phyloP scores from a whole-genome alignment of 2,888 invertebrate species.

The Hydraecia micacea region DNA sequence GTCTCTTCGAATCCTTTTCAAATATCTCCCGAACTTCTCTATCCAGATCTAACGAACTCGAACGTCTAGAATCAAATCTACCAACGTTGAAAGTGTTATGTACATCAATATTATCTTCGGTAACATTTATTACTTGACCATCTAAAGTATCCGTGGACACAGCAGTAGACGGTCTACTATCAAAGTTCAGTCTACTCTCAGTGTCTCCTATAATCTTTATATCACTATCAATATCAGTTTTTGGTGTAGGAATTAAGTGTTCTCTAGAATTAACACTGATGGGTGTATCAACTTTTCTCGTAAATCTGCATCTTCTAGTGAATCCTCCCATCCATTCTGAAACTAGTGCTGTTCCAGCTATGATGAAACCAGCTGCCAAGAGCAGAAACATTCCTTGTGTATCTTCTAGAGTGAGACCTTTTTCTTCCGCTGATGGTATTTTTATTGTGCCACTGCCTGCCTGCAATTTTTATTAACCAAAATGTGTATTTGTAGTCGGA shows the following conservation, averaged over 20 bases:
- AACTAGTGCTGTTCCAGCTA: slow-evolving; percentile 91
- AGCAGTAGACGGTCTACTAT: slow-evolving; percentile 72
- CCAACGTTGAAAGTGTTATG: slow-evolving; percentile 76
- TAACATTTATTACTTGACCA: slow-evolving; percentile 81
- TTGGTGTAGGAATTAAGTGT: slow-evolving; percentile 71
- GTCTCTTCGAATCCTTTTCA: slow-evolving; percentile 76
- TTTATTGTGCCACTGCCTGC: slow-evolving; percentile 84
- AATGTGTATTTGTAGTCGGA: background rate
- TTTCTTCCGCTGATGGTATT: slow-evolving; percentile 90
- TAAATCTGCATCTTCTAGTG: slow-evolving; percentile 89
- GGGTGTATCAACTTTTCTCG: slow-evolving; percentile 66
- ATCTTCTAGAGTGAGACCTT: slow-evolving; percentile 94
- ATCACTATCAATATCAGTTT: slow-evolving; percentile 58
- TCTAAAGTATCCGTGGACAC: slow-evolving; percentile 80
- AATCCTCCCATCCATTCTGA: slow-evolving; percentile 94
- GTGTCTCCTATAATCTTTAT: slow-evolving; percentile 64
- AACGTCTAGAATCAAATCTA: slow-evolving; percentile 78
- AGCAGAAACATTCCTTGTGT: slow-evolving; percentile 96
- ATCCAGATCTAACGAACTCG: slow-evolving; percentile 84
- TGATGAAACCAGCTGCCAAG: slow-evolving; percentile 92
- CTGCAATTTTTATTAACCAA: slow-evolving; percentile 71
- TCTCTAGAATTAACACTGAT: slow-evolving; percentile 70
- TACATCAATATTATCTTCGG: slow-evolving; percentile 78
- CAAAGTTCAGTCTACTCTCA: slow-evolving; percentile 71
- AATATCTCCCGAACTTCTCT: slow-evolving; percentile 85